Conservation (phyloP, 2,888 invertebrate genomes). For the Tetragonula carbonaria region DNA sequence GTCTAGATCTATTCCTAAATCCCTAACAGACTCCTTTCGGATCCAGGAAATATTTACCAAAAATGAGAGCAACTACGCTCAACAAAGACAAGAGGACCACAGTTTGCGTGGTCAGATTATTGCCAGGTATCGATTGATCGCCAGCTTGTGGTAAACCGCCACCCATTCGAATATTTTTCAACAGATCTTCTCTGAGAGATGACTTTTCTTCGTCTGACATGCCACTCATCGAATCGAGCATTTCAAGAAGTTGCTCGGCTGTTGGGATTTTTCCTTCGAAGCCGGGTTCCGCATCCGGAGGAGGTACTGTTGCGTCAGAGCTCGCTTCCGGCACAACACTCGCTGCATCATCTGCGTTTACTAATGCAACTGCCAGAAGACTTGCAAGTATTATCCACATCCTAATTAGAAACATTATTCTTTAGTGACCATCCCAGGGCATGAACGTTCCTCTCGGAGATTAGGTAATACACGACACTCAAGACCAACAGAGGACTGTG, state of each 20-base stretch:
- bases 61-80: slow-evolving; percentile 72
- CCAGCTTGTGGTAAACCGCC: not conserved
- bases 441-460: not conserved
- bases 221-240: slow-evolving; percentile 86
- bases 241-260: slow-evolving; percentile 86
- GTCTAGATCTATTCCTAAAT: too few relatives aligned
- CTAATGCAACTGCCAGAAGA: slow-evolving; percentile 35
- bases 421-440: not conserved
- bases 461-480: slow-evolving; percentile 32
- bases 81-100: slow-evolving; percentile 74
- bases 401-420: slow-evolving; percentile 45
- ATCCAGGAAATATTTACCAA: slow-evolving; percentile 70
- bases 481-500: not conserved
- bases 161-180: slow-evolving; percentile 79
- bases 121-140: not conserved
- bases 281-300: slow-evolving; percentile 25
- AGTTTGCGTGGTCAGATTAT: slow-evolving; percentile 75
- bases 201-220: slow-evolving; percentile 87
- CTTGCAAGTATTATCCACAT: slow-evolving; percentile 55
- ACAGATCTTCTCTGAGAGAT: slow-evolving; percentile 85
- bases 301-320: not conserved
- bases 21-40: too few relatives aligned
- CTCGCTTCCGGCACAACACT: slow-evolving; percentile 2
- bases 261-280: slow-evolving; percentile 84
- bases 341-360: slow-evolving; percentile 29